phyloP scores from a whole-genome alignment of 2,113 vertebrate genomes.

The Mormoops blainvillei region DNA sequence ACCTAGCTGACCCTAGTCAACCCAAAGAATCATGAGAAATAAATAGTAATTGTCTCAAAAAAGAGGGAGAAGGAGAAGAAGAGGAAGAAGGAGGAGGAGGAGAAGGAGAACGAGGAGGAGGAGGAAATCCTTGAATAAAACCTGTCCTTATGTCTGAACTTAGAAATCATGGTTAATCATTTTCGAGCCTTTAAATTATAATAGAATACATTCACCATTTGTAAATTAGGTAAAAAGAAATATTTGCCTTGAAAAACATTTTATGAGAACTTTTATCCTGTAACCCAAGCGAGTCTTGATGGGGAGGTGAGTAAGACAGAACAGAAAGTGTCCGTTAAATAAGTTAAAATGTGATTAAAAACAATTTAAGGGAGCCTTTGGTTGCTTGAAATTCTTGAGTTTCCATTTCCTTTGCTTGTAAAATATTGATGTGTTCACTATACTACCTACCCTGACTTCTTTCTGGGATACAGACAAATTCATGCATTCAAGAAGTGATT shows the following conservation, averaged over 20 bases:
- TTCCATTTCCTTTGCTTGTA: not conserved
- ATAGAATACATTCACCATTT: not conserved
- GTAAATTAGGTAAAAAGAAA: constrained; percentile 1
- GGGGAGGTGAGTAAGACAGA: not conserved
- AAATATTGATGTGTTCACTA: not conserved
- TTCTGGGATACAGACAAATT: not conserved
- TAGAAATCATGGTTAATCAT: constrained; percentile 15
- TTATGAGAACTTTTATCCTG: not conserved
- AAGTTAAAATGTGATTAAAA: not conserved
- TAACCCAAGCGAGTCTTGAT: not conserved
- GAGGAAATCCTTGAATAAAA: not conserved
- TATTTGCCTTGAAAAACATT: not conserved
- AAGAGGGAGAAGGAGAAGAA: not conserved
- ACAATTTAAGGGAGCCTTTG: not conserved
- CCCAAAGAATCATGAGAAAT: not conserved
- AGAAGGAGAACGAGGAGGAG: not conserved
- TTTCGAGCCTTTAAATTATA: not conserved
- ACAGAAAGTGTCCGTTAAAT: not conserved
- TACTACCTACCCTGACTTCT: not conserved
- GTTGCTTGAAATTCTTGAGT: not conserved
- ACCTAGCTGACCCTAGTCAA: not conserved
- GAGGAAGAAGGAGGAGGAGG: not conserved
- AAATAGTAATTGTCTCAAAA: not conserved
- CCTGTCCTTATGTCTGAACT: not conserved
- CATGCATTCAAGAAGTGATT: not conserved